These are phyloP conservation scores for Cavia porcellus DNA, from an alignment of 2,113 vertebrate species.

Conservation along the genomic window DNA sequence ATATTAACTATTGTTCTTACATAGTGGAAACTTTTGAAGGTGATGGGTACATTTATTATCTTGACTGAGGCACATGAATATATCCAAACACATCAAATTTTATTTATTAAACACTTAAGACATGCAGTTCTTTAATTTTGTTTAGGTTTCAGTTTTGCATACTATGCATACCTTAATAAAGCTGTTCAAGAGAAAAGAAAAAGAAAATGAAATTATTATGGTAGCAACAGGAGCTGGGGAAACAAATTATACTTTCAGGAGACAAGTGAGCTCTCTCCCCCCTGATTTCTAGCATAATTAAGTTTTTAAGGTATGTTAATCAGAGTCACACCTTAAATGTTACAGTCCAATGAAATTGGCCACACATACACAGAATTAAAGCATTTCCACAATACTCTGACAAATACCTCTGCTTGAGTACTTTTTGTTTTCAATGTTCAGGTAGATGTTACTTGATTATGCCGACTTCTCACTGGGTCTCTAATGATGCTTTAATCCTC, in stretches of 20 bases:
- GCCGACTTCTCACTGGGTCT: slow-evolving; percentile 81
- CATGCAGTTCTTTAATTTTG: background rate
- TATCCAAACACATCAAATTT: background rate
- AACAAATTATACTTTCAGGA: slow-evolving; percentile 82
- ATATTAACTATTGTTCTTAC: background rate
- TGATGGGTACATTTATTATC: background rate
- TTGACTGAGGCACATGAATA: background rate
- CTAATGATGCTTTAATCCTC: slow-evolving; percentile 83
- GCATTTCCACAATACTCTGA: slow-evolving; percentile 76
- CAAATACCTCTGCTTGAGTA: slow-evolving; percentile 81
- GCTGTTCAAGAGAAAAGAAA: background rate
- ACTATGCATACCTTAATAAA: background rate
- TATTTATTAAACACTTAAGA: background rate
- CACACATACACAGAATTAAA: slow-evolving; percentile 76
- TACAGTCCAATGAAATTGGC: slow-evolving; percentile 81
- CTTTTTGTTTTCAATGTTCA: slow-evolving; percentile 82
- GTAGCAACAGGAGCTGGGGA: slow-evolving; percentile 82
- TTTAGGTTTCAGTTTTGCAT: background rate
- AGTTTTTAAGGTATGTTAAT: slow-evolving; percentile 76
- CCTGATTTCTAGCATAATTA: slow-evolving; percentile 81
- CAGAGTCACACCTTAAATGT: slow-evolving; percentile 73
- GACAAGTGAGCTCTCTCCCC: slow-evolving; percentile 81
- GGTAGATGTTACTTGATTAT: slow-evolving; percentile 84
- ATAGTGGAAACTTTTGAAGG: background rate
- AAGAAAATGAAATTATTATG: slow-evolving; percentile 84